Percentiles rank a stretch among this genome's conserved stretches.
These are phyloP conservation scores for Iphiclides podalirius DNA, from an alignment of 2,888 invertebrate species.

Conservation along the genomic window DNA sequence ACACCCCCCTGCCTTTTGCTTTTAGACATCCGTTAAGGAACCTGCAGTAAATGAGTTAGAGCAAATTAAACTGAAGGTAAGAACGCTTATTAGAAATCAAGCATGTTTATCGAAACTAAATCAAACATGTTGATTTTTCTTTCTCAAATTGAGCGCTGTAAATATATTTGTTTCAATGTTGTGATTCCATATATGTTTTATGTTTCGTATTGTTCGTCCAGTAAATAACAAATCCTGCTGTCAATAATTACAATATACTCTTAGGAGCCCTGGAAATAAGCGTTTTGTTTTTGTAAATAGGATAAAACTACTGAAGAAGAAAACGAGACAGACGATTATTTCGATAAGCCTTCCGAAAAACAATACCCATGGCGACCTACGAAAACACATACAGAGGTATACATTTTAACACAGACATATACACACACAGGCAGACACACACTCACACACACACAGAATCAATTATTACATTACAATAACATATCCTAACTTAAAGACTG, in stretches of 20 bases:
- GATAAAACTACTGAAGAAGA: constrained; percentile 53
- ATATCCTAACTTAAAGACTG: constrained; percentile 27
- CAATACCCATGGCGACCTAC: constrained; percentile 67
- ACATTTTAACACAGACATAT: constrained; percentile 52
- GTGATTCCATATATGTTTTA: constrained; percentile 13
- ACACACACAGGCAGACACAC: constrained; percentile 38
- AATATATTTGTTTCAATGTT: constrained; percentile 7
- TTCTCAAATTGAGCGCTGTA: neutral
- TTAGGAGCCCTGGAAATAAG: neutral
- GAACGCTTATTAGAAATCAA: constrained; percentile 31
- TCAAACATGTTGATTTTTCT: neutral
- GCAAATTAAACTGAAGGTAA: constrained; percentile 72
- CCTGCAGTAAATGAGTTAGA: constrained; percentile 55
- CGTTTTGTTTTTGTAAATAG: constrained; percentile 62
- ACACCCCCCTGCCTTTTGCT: constrained; percentile 53
- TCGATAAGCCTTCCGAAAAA: constrained; percentile 65
- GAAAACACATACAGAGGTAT: constrained; percentile 53
- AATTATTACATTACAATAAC: neutral
- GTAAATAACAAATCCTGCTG: constrained; percentile 48
- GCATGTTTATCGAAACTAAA: constrained; percentile 7
- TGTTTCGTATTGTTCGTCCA: constrained; percentile 37
- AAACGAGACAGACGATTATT: constrained; percentile 44
- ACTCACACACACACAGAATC: too few relatives aligned
- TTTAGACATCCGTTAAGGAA: constrained; percentile 67
- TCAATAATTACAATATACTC: constrained; percentile 35